phyloP scores from a whole-genome alignment of 1,140 invertebrate species.

The Drosophila funebris region DNA sequence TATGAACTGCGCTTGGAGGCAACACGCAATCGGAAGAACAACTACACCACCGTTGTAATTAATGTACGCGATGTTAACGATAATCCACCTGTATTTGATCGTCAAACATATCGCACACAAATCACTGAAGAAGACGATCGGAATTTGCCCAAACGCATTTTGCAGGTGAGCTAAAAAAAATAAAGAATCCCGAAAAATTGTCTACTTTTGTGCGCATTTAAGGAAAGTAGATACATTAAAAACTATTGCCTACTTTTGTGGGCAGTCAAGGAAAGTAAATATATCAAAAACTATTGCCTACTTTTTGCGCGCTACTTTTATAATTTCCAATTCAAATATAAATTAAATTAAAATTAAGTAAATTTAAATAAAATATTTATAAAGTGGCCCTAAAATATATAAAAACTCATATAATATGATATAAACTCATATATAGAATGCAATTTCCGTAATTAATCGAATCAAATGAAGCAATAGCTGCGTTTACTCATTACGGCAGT shows the following conservation, averaged over 20 bases:
- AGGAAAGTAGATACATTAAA: conserved; percentile 24
- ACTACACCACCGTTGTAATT: conserved; percentile 87
- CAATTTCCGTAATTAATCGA: not conserved
- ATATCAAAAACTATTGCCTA: not conserved
- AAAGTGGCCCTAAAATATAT: no score
- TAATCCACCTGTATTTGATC: conserved; percentile 87
- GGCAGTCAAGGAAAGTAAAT: conserved; percentile 35
- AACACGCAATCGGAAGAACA: conserved; percentile 87
- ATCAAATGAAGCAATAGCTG: not conserved
- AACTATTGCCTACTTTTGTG: not conserved
- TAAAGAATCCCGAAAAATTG: conserved; percentile 2
- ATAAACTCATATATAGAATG: not conserved
- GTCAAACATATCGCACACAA: conserved; percentile 87
- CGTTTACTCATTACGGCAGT: not conserved
- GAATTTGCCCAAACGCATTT: conserved; percentile 87
- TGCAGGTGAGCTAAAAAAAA: conserved; percentile 84
- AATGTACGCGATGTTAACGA: conserved; percentile 88
- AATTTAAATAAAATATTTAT: no score
- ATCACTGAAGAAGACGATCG: conserved; percentile 88
- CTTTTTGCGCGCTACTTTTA: not conserved
- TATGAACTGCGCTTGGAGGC: conserved; percentile 87
- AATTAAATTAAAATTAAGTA: not conserved
- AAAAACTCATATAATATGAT: no score
- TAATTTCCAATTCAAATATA: no score
- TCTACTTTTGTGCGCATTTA: conserved; percentile 31